Base-by-base conservation (phyloP, 2,797 vertebrate genomes). In the Percopsis omiscomaycus region DNA sequence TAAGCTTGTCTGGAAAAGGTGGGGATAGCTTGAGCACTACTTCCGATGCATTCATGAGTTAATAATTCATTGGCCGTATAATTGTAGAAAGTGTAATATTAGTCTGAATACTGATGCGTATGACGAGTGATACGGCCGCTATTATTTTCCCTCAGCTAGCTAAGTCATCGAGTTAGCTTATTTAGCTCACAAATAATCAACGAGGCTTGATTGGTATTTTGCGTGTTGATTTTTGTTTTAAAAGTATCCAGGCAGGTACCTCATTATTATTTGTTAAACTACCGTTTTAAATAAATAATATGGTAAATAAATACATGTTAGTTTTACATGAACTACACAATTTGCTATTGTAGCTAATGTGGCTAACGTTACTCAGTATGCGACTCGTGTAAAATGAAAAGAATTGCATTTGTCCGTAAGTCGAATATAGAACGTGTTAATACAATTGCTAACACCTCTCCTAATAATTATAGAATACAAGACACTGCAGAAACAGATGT, bases 401-500 rank as follows among this genome's bases (percentile, higher is more conserved):
- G 0, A 37, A 4, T 32, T 32, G 5, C 2, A 22, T 6, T 6
- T 4, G 6, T 6, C 4, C 4, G 32, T 37, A 37, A 5, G 32
- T 3, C 2, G 27, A 4, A n/a, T 22, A 44, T 10, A 2, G 2
- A 42, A 11, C 12, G 1, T 62, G 14, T n/a, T 29, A 4, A 48
- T 46, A 0, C 8, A 46, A 37, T 8, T 37, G 1, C 62, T 54
- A 79, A 45, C 54, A 0, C 13, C 2, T 5, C 5, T 61, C 5
- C 4, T 63, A 28, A 4, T 0, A 61, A 11, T 80, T 84, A 55
- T 63, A 86, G 84, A 75, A 68, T 66, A 68, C 65, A 76, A 64
- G 57, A 27, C 9, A 32, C 50, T 65, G 83, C n/a, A 14, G 49
- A 50, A n/a, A 53, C 42, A 84, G 87, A 99, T 99, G 98, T 99